Percentiles rank a stretch among this genome's conserved stretches.
phyloP scores from a whole-genome alignment of 2,797 vertebrate genomes.

The Diglossa cyanea region DNA sequence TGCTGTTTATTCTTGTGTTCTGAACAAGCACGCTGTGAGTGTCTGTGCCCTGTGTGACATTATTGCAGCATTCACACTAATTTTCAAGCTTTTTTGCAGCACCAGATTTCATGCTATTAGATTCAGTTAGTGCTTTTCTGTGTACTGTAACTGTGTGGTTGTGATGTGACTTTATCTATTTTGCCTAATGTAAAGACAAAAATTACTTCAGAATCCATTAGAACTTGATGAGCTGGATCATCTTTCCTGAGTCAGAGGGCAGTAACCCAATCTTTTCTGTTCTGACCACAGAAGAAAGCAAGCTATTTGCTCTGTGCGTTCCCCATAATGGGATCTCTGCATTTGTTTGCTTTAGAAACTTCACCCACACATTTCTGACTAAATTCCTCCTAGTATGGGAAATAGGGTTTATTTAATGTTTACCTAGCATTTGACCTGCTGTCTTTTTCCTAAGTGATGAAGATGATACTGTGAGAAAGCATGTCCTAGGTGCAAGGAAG shows the following conservation, averaged over 20 bases:
- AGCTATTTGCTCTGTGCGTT: neutral
- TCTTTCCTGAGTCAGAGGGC: neutral
- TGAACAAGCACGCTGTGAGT: neutral
- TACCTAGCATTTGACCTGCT: neutral
- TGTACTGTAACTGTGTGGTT: neutral
- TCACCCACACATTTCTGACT: neutral
- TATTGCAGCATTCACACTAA: neutral
- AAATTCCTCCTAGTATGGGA: neutral
- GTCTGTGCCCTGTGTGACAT: neutral
- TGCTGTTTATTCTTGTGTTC: neutral
- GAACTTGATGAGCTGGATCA: neutral
- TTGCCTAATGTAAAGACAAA: constrained; percentile 6
- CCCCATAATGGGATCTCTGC: neutral
- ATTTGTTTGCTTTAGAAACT: neutral
- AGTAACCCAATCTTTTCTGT: neutral
- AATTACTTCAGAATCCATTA: neutral
- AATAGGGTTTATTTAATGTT: neutral
- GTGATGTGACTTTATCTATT: constrained; percentile 12
- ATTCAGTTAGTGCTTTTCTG: neutral
- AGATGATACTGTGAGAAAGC: neutral
- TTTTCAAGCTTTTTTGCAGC: neutral
- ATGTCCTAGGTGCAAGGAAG: accelerated
- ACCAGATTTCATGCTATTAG: neutral
- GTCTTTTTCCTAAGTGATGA: neutral
- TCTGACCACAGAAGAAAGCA: neutral